Evolutionary conservation across 2,888 invertebrate genomes (phyloP), one percentile per base, ranked within the genome.

Genomic region (Alviniconcha strummeri): DNA sequence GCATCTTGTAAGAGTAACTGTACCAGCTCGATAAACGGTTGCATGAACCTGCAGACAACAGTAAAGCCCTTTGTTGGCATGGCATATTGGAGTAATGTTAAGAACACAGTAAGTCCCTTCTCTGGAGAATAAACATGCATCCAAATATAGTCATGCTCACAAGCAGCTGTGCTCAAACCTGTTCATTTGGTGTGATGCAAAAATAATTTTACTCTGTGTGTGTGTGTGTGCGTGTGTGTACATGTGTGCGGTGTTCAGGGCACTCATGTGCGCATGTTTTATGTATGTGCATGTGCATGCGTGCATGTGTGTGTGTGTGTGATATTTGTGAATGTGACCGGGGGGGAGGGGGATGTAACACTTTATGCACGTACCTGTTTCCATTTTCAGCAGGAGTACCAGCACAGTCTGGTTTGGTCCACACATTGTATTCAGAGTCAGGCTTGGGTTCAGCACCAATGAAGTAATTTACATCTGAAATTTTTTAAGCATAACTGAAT

Each of bases 361-460:
- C 36, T 36, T 60, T 60, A 60, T 13, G 8, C 8, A 60, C 72
- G 54, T 83, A 94, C 94, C 94, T 95, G 93, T 97, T 97, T 81
- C 96, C 96, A 95, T 97, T 98, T 93, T 97, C 97, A 95, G 96
- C 97, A 90, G 96, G 96, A 0, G 97, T 97, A 55, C 97, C 97
- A 75, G 95, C 96, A 94, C 97, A 97, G 94, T 98, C 98, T 0
- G 97, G 97, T 90, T 96, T 96, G 0, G 97, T 98, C 98, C 98
- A 98, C 80, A 98, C 94, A 93, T 97, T 97, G 92, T 97, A 97
- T 94, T 97, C 97, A 94, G 96, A 96, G 91, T 96, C 96, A 5
- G 96, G 96, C 19, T 88, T 89, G 2, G 87, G 85, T 69, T 91
- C 91, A 54, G 60, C 15, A 55, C 85, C 84, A 17, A 80, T 64